Evolutionary conservation across 2,797 vertebrate species (phyloP).

Genomic region (Thripadectes ignobilis): DNA sequence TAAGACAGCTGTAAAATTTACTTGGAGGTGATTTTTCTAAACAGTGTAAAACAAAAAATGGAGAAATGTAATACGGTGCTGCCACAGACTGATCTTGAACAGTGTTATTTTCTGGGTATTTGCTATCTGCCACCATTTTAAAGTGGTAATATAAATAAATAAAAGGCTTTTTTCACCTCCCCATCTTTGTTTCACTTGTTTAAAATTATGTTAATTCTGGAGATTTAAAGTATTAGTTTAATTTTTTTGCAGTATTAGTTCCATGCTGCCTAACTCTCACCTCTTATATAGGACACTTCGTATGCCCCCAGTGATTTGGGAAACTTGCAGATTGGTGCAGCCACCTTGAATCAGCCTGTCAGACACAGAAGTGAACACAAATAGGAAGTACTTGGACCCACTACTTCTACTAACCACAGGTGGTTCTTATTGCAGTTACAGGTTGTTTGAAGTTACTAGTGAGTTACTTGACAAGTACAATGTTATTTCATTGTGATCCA

Average conservation of each 20-base stretch:
- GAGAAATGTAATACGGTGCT: background rate
- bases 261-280: background rate
- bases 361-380: background rate
- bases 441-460: background rate
- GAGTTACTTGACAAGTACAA: background rate
- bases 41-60: background rate
- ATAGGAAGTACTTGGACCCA: background rate
- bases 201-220: background rate
- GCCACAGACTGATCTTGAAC: background rate
- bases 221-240: background rate
- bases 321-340: background rate
- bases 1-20: constrained; percentile 3
- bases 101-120: background rate
- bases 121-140: background rate
- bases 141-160: background rate
- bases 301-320: background rate
- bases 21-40: background rate
- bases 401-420: background rate
- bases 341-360: background rate
- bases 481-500: background rate
- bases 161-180: fast-evolving
- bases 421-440: background rate
- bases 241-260: background rate
- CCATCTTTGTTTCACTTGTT: background rate
- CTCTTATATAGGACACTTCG: background rate